phyloP scores from a whole-genome alignment of 2,888 invertebrate species.

The Calameuta idolon region DNA sequence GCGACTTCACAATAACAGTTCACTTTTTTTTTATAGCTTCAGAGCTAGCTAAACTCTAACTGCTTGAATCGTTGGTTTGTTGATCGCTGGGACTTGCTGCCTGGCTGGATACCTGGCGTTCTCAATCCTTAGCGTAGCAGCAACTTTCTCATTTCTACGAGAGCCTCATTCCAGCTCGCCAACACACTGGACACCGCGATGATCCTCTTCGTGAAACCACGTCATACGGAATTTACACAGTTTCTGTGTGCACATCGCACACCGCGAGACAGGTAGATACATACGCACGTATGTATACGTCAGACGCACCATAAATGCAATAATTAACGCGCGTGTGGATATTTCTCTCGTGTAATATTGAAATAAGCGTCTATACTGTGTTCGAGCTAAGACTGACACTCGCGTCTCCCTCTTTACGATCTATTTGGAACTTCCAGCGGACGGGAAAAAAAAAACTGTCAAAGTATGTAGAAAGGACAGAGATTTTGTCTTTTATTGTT shows the following conservation, averaged over 20 bases:
- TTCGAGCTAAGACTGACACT: background rate
- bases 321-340: background rate
- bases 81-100: background rate
- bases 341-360: background rate
- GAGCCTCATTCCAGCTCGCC: slow-evolving; percentile 24
- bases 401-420: background rate
- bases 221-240: background rate
- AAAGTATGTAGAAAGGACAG: background rate
- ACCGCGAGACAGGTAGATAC: background rate
- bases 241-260: background rate
- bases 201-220: background rate
- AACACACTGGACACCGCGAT: background rate
- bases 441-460: background rate
- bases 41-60: background rate
- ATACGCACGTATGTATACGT: background rate
- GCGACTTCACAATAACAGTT: background rate
- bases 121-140: background rate
- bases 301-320: background rate
- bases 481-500: background rate
- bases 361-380: background rate
- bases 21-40: background rate
- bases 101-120: background rate
- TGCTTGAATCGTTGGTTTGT: background rate
- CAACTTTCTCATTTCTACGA: slow-evolving; percentile 58
- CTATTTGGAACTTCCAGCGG: background rate